Percentiles rank a stretch among this genome's conserved stretches.
phyloP scores from a whole-genome alignment of 2,888 invertebrate species.

The Drosophila emarginata region DNA sequence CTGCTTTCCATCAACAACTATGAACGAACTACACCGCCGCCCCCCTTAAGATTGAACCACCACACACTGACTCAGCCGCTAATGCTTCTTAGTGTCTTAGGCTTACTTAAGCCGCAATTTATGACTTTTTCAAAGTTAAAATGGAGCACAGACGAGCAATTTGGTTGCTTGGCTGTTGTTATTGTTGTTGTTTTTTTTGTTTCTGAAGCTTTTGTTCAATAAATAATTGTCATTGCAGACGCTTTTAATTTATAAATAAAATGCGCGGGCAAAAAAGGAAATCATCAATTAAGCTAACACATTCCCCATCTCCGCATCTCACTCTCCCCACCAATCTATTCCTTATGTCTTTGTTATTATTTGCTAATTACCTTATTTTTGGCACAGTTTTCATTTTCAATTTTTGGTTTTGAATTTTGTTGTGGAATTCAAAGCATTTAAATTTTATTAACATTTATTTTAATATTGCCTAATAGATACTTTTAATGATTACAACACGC shows the following conservation, averaged over 20 bases:
- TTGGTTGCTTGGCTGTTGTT: not conserved
- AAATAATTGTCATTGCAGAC: conserved; percentile 65
- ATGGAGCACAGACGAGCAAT: not conserved
- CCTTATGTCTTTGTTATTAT: conserved; percentile 42
- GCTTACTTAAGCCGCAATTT: conserved; percentile 59
- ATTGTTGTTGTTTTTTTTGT: conserved; percentile 8
- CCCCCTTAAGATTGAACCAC: not conserved
- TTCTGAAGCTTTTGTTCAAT: conserved; percentile 53
- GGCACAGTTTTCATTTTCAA: conserved; percentile 61
- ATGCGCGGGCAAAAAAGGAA: conserved; percentile 54
- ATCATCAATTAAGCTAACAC: conserved; percentile 65
- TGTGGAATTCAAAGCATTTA: conserved; percentile 30
- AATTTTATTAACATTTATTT: not conserved
- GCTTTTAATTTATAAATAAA: conserved; percentile 65
- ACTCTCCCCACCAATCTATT: not conserved
- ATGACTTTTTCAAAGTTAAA: conserved; percentile 54
- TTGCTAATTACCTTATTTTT: conserved; percentile 46
- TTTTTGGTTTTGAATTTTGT: conserved; percentile 55
- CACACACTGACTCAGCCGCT: not conserved
- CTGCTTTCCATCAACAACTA: not conserved
- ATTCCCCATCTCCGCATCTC: conserved; percentile 12
- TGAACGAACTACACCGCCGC: not conserved
- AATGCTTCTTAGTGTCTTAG: conserved; percentile 9
- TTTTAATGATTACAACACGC: conserved; percentile 57
- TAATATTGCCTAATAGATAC: conserved; percentile 51